Conservation (phyloP, 2,888 invertebrate genomes). For the Pedicia rivosa region DNA sequence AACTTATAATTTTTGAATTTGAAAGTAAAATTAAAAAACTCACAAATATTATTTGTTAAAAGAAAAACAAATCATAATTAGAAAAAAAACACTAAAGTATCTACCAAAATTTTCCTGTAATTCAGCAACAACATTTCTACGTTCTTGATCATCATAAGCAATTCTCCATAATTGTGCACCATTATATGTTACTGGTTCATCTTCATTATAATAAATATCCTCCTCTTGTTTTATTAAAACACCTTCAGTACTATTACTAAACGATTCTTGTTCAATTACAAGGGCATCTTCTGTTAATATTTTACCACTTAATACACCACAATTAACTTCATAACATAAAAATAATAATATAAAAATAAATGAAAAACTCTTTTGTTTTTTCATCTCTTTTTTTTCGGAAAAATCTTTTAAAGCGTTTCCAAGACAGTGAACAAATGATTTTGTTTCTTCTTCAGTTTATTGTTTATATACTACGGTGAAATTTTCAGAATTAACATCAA, state of each 20-base stretch:
- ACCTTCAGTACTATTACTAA: conserved; percentile 1
- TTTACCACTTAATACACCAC: background rate
- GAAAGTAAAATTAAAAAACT: too few species aligned
- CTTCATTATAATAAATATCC: conserved; percentile 5
- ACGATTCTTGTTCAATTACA: background rate
- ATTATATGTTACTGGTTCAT: conserved; percentile 40
- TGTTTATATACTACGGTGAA: too few species aligned
- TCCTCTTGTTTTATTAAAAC: conserved; percentile 3
- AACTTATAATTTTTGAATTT: too few species aligned
- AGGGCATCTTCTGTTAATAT: background rate
- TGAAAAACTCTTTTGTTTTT: background rate
- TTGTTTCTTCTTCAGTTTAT: too few species aligned
- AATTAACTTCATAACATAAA: background rate
- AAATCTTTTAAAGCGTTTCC: too few species aligned
- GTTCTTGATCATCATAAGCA: conserved; percentile 34
- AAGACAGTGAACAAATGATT: too few species aligned
- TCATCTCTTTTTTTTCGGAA: too few species aligned
- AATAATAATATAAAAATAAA: conserved; percentile 2
- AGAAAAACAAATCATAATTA: too few species aligned
- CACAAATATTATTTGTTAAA: too few species aligned
- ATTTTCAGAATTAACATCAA: too few species aligned
- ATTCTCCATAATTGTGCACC: conserved; percentile 69
- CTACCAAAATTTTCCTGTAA: conserved; percentile 42
- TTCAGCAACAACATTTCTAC: conserved; percentile 34
- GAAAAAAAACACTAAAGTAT: too few species aligned